A percentile compares a stretch with the other conserved stretches of the same genome.
Evolutionary conservation across 2,113 vertebrate genomes (phyloP).

Genomic region (Cryptomyrus ogoouensis): DNA sequence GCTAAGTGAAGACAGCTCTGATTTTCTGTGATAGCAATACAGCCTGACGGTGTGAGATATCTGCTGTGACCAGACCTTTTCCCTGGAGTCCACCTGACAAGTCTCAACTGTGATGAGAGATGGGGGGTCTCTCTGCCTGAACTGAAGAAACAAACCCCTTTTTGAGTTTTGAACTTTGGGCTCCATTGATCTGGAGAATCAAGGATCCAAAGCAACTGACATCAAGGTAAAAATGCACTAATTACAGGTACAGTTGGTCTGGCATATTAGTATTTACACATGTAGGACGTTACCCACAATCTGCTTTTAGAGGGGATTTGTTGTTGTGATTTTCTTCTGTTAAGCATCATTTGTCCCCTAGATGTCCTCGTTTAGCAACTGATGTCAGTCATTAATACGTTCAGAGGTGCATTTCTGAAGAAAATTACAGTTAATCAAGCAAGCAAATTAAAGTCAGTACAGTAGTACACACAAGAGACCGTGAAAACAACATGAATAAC

Average conservation of each 20-base stretch:
- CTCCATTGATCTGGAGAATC: neutral
- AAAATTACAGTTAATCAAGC: neutral
- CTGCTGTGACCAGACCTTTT: neutral
- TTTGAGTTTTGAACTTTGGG: neutral
- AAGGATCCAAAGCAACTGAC: neutral
- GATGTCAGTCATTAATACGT: slow-evolving; percentile 31
- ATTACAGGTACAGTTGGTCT: neutral
- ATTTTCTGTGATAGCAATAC: neutral
- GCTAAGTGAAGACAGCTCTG: neutral
- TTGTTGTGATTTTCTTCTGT: neutral
- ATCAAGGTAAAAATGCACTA: neutral
- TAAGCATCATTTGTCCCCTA: slow-evolving; percentile 46
- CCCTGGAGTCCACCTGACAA: neutral
- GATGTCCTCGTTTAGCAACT: slow-evolving; percentile 60
- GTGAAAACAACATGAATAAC: neutral
- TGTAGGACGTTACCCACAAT: too few relatives aligned
- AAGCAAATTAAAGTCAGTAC: neutral
- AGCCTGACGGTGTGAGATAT: neutral
- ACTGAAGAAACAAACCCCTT: neutral
- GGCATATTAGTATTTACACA: neutral
- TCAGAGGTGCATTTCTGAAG: neutral
- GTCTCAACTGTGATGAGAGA: neutral
- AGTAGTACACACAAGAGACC: neutral
- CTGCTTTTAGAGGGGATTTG: neutral
- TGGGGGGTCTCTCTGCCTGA: neutral